Base-by-base conservation (phyloP, 2,888 invertebrate species). In the Eupithecia subfuscata region DNA sequence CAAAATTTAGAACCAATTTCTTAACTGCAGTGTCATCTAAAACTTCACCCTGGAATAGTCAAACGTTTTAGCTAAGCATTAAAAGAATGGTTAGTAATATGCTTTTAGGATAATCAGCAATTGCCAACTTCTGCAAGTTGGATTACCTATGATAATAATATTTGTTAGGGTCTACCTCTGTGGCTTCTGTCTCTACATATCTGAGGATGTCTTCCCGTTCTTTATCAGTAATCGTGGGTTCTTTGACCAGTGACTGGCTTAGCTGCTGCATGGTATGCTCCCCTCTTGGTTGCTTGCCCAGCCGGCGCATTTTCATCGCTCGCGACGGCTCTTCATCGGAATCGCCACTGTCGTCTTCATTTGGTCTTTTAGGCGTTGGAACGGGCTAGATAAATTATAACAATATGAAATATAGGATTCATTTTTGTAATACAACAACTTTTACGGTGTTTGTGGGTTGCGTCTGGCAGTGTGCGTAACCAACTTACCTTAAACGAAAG, bases 21-120 rank as follows among this genome's bases (percentile, higher is more conserved):
- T 99, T 99, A 12, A 99, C 95, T 16, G 97, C 96, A 40, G 96
- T 96, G 82, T 99, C 99, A 95, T 99, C 98, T 68, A 99, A 92
- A 0, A 97, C 96, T 88, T 98, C 98, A n/a, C 97, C 97, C 96
- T 97, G 82, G 79, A 90, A 92, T 40, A 73, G 34, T n/a, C 4
- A 7, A 52, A 67, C n/a, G 64, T 64, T 56, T 56, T 56, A 56
- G 52, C 22, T 56, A 22, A 22, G n/a, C 9, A 22, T 56, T 56
- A 8, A 22, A n/a, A 56, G 22, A n/a, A 22, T 56, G 22, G 22
- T 56, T 56, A 0, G 52, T 52, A 45, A 11, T 0, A 0, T 45
- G 45, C 45, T n/a, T 22, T n/a, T 22, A 22, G 52, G 11, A 56
- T n/a, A n/a, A 22, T 56, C 22, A 22, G 52, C 22, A n/a, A 22